Base-by-base conservation (phyloP, 2,888 invertebrate species). In the Mesochorus sp. region DNA sequence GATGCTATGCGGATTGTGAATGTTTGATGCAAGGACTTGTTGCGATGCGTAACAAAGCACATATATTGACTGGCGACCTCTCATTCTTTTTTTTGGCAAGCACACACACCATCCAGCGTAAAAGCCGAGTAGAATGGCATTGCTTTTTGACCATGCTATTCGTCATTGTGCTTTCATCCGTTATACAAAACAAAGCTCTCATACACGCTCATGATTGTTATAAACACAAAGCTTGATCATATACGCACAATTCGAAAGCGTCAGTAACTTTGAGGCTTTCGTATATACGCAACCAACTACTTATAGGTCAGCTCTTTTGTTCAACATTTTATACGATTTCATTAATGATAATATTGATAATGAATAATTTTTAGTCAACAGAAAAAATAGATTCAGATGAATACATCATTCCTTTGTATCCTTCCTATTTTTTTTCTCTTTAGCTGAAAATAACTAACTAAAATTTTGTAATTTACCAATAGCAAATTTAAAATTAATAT, bases 31-130 rank as follows among this genome's bases (percentile, higher is more conserved):
- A 34, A 8, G 42, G 44, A 59, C 51, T 28, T n/a, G 51, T 37
- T n/a, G 74, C 53, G 67, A 53, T 53, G 19, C 44, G 44, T 61
- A 53, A 53, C 61, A 75, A 67, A 68, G 61, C 67, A 53, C 49
- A 68, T 49, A 42, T 53, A 59, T 59, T 49, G n/a, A n/a, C n/a
- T n/a, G 59, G 61, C 28, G 19, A 62, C 61, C 53, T 68, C 44
- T 61, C 47, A 44, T 0, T 61, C 42, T 28, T 10, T 49, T 67
- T 53, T 67, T 34, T 14, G 24, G 49, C 26, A 26, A 24, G 44
- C 24, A 21, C 17, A 21, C 59, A n/a, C 47, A n/a, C 24, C 17
- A 44, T 51, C 6, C 12, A 8, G 37, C 34, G 47, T 53, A 26
- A 49, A 34, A 17, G 19, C 21, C 8, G 21, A 44, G 31, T n/a